Evolutionary conservation across 2,888 invertebrate genomes (phyloP), one percentile per base, ranked within the genome.

Genomic region (Timandra comae): DNA sequence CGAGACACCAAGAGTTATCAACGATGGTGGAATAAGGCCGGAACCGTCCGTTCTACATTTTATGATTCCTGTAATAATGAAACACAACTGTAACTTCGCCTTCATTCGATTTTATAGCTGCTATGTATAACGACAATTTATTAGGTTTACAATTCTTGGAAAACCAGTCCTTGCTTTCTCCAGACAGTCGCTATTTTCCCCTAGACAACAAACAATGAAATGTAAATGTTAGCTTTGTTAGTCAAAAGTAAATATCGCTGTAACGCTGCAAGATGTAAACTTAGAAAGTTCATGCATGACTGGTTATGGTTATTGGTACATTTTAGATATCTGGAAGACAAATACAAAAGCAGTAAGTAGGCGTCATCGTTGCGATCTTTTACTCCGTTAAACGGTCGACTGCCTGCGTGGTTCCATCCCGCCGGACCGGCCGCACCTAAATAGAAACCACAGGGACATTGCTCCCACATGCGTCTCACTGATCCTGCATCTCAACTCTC

Each of bases 391-490:
- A 70, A 68, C 75, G 75, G 72, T 70, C 64, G 73, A 79, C 68
- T 76, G 79, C 76, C 63, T 58, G 68, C 70, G 63, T 74, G 73
- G 76, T 72, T 77, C 64, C 71, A 75, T 73, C 74, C 69, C 77
- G 78, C 55, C 74, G 61, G 63, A 80, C 81, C 64, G 78, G 80
- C 76, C 63, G 82, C 80, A 82, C 84, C 81, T 84, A 85, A 84
- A 85, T 85, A 85, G 85, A 84, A 81, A 85, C 81, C 73, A 63
- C 78, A 82, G 79, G 85, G 84, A 79, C 84, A 75, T 81, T 85
- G 85, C 82, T 76, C 85, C 79, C 84, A 62, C 56, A 53, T 47
- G 52, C 61, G 64, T 60, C 66, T n/a, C n/a, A n/a, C n/a, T 74
- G 77, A 72, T 81, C 79, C 80, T 77, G 73, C 64, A 59, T 65